Base-by-base conservation (phyloP, 2,113 vertebrate species). In the Amphiprion ocellaris region DNA sequence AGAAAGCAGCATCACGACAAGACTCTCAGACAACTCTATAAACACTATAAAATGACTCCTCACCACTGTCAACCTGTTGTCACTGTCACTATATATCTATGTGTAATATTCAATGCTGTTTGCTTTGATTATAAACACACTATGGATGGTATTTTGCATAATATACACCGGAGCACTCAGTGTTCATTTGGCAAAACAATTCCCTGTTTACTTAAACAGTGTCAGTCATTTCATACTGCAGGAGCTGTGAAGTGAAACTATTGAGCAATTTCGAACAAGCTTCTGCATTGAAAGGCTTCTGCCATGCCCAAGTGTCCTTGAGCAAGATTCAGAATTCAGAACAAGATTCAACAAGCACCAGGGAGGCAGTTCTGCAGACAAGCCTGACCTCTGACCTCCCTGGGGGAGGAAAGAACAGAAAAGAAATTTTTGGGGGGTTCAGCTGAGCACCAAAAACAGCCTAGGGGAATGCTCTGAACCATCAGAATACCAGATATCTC, bases 401-500 rank as follows among this genome's bases (percentile, higher is more conserved):
- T 2, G 21, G 69, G 54, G 44, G 63, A 64, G 50, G 53, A 46
- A 37, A 52, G 39, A 56, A 71, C 9, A 66, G 61, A 65, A 76
- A 74, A 46, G 17, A 65, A 23, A 53, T 55, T 60, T 74, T 61
- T 60, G 26, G 28, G 23, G 49, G 55, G 56, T 81, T 81, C 54
- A 67, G 37, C 16, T 24, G 26, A 72, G 65, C 21, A 60, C 50
- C 56, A 74, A 68, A 85, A 84, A 86, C 58, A 26, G 82, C 82
- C 78, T n/a, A 17, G 15, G 68, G 78, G 59, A 69, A 78, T 19
- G 44, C 66, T 73, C 72, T 33, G 55, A 80, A 83, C 52, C 26
- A 30, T 74, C 69, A 52, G 80, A 82, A 87, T 79, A 77, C 60
- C 70, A 81, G 81, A 79, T 69, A 63, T 61, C 41, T 58, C 23